These are phyloP conservation scores for Clarias gariepinus DNA, from an alignment of 2,113 vertebrate species.

Conservation along the genomic window DNA sequence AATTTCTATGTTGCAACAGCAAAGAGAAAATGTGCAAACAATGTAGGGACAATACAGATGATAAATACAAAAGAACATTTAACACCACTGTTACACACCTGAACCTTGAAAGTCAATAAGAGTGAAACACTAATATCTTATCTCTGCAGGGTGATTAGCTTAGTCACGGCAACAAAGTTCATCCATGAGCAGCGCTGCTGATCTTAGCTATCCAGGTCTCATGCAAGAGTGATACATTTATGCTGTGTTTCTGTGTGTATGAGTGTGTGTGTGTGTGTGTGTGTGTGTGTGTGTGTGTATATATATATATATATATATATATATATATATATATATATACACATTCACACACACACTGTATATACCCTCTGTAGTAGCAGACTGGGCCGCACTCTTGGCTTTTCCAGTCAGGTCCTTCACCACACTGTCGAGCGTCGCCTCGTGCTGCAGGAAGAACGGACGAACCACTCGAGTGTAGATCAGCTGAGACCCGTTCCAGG, in stretches of 20 bases:
- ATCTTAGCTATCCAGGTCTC: neutral
- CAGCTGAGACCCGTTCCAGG: conserved; percentile 89
- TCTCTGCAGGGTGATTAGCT: neutral
- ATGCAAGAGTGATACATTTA: neutral
- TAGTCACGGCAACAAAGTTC: neutral
- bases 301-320: too few species aligned
- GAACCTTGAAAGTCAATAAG: neutral
- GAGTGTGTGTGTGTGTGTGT: neutral
- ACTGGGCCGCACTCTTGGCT: conserved; percentile 73
- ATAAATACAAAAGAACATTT: too few species aligned
- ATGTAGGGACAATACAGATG: too few species aligned
- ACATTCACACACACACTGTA: too few species aligned
- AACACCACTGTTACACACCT: neutral
- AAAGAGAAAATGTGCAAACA: too few species aligned
- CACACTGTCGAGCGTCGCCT: conserved; percentile 76
- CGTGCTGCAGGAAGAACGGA: conserved; percentile 87
- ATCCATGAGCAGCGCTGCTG: neutral
- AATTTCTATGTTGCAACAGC: too few species aligned
- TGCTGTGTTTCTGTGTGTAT: too few species aligned
- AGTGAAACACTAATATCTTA: neutral
- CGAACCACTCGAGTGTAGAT: conserved; percentile 81
- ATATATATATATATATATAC: too few species aligned
- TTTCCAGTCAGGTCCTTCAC: conserved; percentile 75
- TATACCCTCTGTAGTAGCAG: conserved; percentile 80
- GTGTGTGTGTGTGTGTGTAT: too few species aligned